Evolutionary conservation across 2,113 vertebrate species (phyloP).

Genomic region (Cettia cetti): DNA sequence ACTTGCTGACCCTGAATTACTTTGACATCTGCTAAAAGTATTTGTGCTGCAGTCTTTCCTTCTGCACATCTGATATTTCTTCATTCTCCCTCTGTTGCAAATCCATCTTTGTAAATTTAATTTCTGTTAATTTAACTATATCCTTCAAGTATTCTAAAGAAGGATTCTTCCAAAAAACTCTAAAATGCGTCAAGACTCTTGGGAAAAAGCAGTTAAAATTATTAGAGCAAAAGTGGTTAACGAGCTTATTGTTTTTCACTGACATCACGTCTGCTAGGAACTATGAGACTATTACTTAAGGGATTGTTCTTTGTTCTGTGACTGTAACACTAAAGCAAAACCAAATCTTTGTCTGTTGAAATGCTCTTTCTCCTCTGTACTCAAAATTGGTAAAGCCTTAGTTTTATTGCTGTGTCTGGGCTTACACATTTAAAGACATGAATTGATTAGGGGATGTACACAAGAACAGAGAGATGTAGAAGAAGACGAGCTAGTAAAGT

Average conservation of each 20-base stretch:
- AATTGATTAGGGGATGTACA: neutral
- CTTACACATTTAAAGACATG: neutral
- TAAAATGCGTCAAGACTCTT: neutral
- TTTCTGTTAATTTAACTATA: conserved; percentile 20
- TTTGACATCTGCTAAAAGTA: conserved; percentile 18
- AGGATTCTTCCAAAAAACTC: neutral
- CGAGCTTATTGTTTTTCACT: neutral
- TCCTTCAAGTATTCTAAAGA: neutral
- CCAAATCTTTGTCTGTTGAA: neutral
- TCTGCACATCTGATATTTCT: conserved; percentile 19
- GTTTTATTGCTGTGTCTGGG: neutral
- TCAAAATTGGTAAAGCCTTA: neutral
- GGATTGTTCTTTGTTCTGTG: neutral
- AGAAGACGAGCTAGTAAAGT: neutral
- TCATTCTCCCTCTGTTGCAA: neutral
- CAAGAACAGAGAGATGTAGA: neutral
- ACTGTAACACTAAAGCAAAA: neutral
- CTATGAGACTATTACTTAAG: neutral
- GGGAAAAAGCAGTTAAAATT: neutral
- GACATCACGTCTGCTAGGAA: neutral
- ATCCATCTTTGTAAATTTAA: conserved; percentile 3
- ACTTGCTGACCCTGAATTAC: conserved; percentile 29
- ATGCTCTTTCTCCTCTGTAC: neutral
- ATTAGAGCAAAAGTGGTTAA: neutral
- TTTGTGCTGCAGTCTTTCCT: neutral